phyloP scores from a whole-genome alignment of 2,797 vertebrate species.

The Gastrophryne carolinensis region DNA sequence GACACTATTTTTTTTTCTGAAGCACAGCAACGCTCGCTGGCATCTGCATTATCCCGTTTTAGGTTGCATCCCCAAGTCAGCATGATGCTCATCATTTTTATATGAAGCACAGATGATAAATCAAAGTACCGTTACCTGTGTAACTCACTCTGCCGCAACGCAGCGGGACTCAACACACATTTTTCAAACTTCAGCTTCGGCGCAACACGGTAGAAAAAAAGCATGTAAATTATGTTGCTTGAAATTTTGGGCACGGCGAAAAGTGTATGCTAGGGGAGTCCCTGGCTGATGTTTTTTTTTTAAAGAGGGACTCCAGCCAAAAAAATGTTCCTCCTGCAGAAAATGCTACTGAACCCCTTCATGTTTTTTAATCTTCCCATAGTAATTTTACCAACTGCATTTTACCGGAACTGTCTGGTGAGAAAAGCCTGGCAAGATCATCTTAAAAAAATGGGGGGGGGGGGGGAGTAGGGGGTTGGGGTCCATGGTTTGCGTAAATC shows the following conservation, averaged over 20 bases:
- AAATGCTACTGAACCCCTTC: too few relatives aligned
- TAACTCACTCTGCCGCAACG: slow-evolving; percentile 14
- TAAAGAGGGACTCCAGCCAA: too few relatives aligned
- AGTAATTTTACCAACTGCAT: too few relatives aligned
- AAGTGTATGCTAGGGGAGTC: not conserved
- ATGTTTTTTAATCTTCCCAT: too few relatives aligned
- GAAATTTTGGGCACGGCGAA: not conserved
- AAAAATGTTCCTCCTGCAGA: too few relatives aligned
- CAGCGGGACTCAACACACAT: slow-evolving; percentile 21
- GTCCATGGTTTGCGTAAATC: too few relatives aligned
- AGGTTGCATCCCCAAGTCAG: slow-evolving; percentile 6
- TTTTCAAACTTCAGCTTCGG: slow-evolving; percentile 5
- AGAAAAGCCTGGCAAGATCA: too few relatives aligned
- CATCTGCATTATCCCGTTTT: not conserved
- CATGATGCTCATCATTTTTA: slow-evolving; percentile 26
- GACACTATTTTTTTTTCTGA: not conserved
- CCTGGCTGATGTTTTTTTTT: too few relatives aligned
- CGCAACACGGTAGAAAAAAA: not conserved
- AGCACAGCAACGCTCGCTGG: not conserved
- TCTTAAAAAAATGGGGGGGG: too few relatives aligned
- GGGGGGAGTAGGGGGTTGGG: too few relatives aligned
- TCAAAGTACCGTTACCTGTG: slow-evolving; percentile 12
- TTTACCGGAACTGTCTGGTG: too few relatives aligned
- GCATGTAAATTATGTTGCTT: slow-evolving; percentile 11
- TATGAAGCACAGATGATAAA: slow-evolving; percentile 11